Conservation (phyloP, 2,888 invertebrate genomes). For the Epistrophella euchroma region DNA sequence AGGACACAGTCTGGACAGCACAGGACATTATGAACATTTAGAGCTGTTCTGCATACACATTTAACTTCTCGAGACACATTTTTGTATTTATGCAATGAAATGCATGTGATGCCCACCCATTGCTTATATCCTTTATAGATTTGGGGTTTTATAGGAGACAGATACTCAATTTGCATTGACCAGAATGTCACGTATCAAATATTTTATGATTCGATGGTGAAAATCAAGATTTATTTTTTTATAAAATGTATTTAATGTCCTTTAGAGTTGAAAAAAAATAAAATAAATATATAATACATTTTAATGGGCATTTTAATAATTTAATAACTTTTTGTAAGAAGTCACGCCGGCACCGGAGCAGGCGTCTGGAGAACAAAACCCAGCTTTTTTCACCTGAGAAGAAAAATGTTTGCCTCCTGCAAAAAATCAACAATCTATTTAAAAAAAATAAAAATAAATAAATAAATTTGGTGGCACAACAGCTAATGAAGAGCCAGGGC, state of each 20-base stretch:
- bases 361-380: no score
- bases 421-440: no score
- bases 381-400: no score
- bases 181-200: constrained; percentile 46
- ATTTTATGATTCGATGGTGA: constrained; percentile 25
- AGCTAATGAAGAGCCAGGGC: no score
- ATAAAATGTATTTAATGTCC: no score
- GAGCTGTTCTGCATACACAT: constrained; percentile 44
- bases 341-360: no score
- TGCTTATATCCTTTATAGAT: background rate
- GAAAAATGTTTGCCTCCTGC: no score
- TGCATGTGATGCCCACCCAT: background rate
- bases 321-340: no score
- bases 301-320: no score
- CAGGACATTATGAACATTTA: constrained; percentile 52
- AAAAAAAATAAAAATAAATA: no score
- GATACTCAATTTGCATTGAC: constrained; percentile 44
- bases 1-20: constrained; percentile 57
- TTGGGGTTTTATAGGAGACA: background rate
- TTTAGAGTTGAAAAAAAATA: background rate
- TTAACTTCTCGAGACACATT: constrained; percentile 23
- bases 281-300: no score
- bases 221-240: background rate
- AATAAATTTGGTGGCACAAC: no score
- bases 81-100: constrained; percentile 1